These are phyloP conservation scores for Prinia subflava DNA, from an alignment of 2,113 vertebrate genomes.

Conservation along the genomic window DNA sequence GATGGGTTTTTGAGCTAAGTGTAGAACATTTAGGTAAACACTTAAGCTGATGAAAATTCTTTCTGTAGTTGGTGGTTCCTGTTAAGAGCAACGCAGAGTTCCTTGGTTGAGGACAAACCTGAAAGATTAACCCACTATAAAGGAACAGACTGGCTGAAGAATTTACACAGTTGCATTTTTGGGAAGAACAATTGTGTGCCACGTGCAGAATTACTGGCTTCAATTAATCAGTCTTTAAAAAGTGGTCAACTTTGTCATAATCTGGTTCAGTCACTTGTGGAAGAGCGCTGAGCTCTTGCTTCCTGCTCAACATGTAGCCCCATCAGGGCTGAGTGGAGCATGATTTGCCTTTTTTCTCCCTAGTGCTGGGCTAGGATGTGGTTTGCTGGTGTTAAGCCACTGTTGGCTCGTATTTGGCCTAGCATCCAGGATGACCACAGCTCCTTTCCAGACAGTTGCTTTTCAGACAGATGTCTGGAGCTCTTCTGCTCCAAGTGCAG, in stretches of 20 bases:
- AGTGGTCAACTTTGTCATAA: neutral
- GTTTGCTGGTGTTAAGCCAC: neutral
- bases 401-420: neutral
- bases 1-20: neutral
- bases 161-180: neutral
- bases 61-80: neutral
- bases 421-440: neutral
- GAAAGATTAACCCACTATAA: neutral
- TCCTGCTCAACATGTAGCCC: neutral
- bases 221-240: neutral
- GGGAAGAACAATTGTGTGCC: neutral
- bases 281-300: neutral
- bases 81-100: neutral
- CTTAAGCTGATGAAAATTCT: neutral
- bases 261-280: neutral
- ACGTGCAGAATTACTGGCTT: neutral
- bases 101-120: neutral
- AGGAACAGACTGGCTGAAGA: neutral
- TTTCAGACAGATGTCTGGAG: neutral
- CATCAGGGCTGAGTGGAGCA: neutral
- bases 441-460: neutral
- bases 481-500: neutral
- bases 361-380: neutral
- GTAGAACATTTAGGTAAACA: neutral
- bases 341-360: neutral